Conservation (phyloP, 1,140 invertebrate species). For the Drosophila sulfurigaster region DNA sequence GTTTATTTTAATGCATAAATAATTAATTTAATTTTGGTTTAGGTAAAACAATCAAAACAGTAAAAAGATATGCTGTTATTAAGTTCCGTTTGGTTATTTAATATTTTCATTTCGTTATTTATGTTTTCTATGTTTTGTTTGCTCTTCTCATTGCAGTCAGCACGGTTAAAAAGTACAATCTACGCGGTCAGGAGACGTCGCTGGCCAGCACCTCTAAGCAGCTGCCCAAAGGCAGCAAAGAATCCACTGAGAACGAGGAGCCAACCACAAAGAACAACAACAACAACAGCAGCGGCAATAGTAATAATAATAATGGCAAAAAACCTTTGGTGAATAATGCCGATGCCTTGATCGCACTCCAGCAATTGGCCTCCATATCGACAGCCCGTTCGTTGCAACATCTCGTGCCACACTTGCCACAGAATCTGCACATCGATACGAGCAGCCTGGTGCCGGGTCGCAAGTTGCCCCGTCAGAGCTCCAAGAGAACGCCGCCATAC, state of each 20-base stretch:
- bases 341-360: constrained; percentile 73
- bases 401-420: constrained; percentile 64
- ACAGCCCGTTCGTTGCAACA: constrained; percentile 73
- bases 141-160: constrained; percentile 61
- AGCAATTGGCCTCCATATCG: constrained; percentile 82
- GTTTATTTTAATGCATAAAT: constrained; percentile 24
- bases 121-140: constrained; percentile 63
- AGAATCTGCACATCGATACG: constrained; percentile 66
- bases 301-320: constrained; percentile 35
- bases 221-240: constrained; percentile 4
- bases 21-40: constrained; percentile 28
- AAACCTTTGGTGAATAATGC: constrained; percentile 59
- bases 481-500: constrained; percentile 64
- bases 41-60: not conserved
- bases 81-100: constrained; percentile 25
- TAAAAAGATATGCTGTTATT: not conserved
- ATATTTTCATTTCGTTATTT: constrained; percentile 45
- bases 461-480: constrained; percentile 64
- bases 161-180: constrained; percentile 52
- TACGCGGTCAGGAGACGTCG: constrained; percentile 49
- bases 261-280: constrained; percentile 28
- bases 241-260: constrained; percentile 66
- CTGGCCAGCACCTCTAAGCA: constrained; percentile 53
- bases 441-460: constrained; percentile 60
- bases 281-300: constrained; percentile 18